A percentile compares a stretch with the other conserved stretches of the same genome.
Evolutionary conservation across 2,888 invertebrate species (phyloP).

Genomic region (Hirtodrosophila alboralis): DNA sequence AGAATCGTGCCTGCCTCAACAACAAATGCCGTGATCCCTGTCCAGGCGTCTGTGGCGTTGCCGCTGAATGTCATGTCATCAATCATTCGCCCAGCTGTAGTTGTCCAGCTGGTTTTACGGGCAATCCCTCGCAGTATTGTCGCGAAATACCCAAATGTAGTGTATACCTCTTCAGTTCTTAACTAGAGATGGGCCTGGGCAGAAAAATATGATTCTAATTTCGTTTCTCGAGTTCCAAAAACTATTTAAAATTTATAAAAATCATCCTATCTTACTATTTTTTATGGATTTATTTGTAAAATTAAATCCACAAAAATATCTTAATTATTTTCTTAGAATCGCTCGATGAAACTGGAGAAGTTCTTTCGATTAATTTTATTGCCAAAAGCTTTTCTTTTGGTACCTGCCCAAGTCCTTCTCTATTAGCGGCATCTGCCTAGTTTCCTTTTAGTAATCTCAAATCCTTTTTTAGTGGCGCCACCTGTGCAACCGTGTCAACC

Average conservation of each 20-base stretch:
- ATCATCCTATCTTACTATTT: too few relatives aligned
- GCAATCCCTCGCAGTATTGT: constrained; percentile 89
- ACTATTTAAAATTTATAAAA: too few relatives aligned
- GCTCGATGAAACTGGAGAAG: too few relatives aligned
- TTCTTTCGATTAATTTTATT: too few relatives aligned
- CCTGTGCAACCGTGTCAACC: constrained; percentile 87
- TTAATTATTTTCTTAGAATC: too few relatives aligned
- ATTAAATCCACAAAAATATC: too few relatives aligned
- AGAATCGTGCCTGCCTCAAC: constrained; percentile 91
- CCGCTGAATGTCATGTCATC: constrained; percentile 91
- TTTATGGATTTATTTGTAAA: too few relatives aligned
- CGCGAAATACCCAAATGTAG: constrained; percentile 86
- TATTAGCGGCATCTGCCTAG: neutral
- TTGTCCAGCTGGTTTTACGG: constrained; percentile 91
- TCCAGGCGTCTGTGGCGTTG: constrained; percentile 91
- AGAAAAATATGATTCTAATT: too few relatives aligned
- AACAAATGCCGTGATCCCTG: constrained; percentile 94
- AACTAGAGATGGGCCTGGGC: too few relatives aligned
- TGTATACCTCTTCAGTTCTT: constrained; percentile 20
- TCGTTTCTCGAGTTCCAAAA: too few relatives aligned
- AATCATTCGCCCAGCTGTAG: constrained; percentile 93
- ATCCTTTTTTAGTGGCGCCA: constrained; percentile 61
- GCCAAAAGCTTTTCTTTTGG: too few relatives aligned
- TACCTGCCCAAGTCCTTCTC: too few relatives aligned
- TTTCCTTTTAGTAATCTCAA: constrained; percentile 19